These are phyloP conservation scores for Pycnomerus fuliginosus DNA, from an alignment of 2,888 invertebrate genomes.

Conservation along the genomic window DNA sequence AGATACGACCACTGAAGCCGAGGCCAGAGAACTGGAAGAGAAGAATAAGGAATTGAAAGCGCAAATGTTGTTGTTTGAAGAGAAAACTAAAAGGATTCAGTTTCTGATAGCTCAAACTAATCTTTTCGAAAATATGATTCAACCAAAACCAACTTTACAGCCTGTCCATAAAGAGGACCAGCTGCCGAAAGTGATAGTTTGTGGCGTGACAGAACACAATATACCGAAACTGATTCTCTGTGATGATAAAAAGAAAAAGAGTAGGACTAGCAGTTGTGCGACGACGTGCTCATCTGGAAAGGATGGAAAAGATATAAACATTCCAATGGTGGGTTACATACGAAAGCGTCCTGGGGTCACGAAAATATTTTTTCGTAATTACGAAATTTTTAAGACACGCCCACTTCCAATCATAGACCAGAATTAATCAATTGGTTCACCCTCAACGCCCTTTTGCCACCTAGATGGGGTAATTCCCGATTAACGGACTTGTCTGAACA, in stretches of 20 bases:
- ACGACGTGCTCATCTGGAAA: background rate
- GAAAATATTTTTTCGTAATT: no score
- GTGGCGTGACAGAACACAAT: conserved; percentile 55
- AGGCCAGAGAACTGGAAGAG: conserved; percentile 58
- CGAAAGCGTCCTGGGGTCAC: no score
- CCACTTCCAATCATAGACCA: background rate
- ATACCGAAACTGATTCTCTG: conserved; percentile 59
- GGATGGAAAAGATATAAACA: conserved; percentile 9
- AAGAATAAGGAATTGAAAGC: conserved; percentile 60
- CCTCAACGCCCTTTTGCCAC: no score
- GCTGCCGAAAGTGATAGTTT: conserved; percentile 58
- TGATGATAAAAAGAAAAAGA: conserved; percentile 48
- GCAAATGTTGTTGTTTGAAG: conserved; percentile 63
- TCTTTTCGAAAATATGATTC: conserved; percentile 45
- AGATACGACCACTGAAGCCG: conserved; percentile 58
- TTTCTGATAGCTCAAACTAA: conserved; percentile 54
- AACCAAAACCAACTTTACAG: conserved; percentile 33
- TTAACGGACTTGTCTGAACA: no score
- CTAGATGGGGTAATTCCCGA: no score
- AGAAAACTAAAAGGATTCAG: conserved; percentile 61
- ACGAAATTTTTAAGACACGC: no score
- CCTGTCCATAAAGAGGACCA: conserved; percentile 42
- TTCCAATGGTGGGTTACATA: conserved; percentile 11
- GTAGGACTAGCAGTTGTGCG: no score
- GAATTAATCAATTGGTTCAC: no score